These are phyloP conservation scores for Berghia stephanieae DNA, from an alignment of 1,140 invertebrate genomes.

Conservation along the genomic window DNA sequence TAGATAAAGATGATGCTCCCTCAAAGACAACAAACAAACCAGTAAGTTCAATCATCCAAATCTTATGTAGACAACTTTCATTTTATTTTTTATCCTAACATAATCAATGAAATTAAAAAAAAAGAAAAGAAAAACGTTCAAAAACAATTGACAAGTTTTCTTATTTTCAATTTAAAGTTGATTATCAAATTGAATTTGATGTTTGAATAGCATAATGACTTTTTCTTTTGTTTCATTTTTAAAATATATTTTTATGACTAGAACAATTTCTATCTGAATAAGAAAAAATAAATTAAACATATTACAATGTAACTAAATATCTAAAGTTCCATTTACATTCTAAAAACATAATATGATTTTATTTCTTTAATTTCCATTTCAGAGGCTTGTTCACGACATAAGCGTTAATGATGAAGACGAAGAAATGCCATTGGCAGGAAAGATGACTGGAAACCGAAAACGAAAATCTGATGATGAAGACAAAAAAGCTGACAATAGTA, in stretches of 20 bases:
- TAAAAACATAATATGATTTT: background rate
- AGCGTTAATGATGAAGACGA: slow-evolving; percentile 24
- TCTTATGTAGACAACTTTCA: background rate
- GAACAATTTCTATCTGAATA: too few species aligned
- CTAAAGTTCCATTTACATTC: background rate
- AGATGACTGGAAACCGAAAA: slow-evolving; percentile 25
- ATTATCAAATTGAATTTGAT: background rate
- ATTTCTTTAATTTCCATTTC: background rate
- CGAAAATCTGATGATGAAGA: slow-evolving; percentile 31
- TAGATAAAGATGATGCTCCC: too few species aligned
- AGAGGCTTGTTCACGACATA: slow-evolving; percentile 33
- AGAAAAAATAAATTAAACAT: background rate
- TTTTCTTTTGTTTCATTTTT: background rate
- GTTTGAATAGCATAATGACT: background rate
- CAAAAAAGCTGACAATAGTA: background rate
- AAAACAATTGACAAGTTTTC: background rate
- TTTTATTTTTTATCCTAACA: background rate
- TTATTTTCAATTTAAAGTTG: background rate
- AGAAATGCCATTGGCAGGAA: background rate
- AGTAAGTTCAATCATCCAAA: background rate
- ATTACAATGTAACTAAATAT: background rate
- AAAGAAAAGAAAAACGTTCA: background rate
- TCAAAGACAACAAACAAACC: background rate
- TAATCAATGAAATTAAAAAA: background rate
- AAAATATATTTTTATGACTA: background rate